Base-by-base conservation (phyloP, 2,797 vertebrate genomes). In the Silurus aristotelis region DNA sequence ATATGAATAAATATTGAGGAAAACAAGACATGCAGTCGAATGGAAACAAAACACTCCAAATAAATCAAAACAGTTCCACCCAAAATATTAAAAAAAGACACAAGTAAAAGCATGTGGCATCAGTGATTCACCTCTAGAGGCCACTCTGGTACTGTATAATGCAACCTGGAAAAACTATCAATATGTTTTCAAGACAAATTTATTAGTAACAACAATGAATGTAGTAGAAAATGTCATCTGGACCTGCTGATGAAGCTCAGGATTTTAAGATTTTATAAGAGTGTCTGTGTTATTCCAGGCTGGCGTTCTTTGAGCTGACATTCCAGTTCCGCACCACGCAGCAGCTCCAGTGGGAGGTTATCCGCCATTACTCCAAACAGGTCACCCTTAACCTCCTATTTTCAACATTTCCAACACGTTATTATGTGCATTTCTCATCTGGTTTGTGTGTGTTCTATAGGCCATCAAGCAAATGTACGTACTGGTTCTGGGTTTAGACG, bases 391-490 rank as follows among this genome's bases (percentile, higher is more conserved):
- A 43, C 43, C 15, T 27, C 4, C 19, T 22, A 3, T 56, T 55
- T 73, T 7, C 38, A 46, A 64, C 81, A 38, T 14, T 60, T 9
- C 8, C 48, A 67, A 20, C 6, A 66, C 1, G 73, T 46, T 90
- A 14, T 56, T 14, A n/a, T 61, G 6, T 78, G 38, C 56, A 31
- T 19, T 70, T 52, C 22, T n/a, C 56, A 20, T 17, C 87, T 70
- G 48, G 3, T 17, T 22, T 71, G 17, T 71, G 58, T 86, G 56
- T 92, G 84, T 88, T 22, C 91, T 93, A 89, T 93, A 99, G 98
- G 98, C 98, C 82, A 99, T 99, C 92, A 99, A 97, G 89, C 98
- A 99, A 92, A 97, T 98, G 97, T 99, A 99, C 86, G 97, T 99
- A 87, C 95, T 99, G 88, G 97, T 99, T 89, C 95, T 99, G 91